Base-by-base conservation (phyloP, 2,113 vertebrate species). In the Periophthalmodon schlosseri region DNA sequence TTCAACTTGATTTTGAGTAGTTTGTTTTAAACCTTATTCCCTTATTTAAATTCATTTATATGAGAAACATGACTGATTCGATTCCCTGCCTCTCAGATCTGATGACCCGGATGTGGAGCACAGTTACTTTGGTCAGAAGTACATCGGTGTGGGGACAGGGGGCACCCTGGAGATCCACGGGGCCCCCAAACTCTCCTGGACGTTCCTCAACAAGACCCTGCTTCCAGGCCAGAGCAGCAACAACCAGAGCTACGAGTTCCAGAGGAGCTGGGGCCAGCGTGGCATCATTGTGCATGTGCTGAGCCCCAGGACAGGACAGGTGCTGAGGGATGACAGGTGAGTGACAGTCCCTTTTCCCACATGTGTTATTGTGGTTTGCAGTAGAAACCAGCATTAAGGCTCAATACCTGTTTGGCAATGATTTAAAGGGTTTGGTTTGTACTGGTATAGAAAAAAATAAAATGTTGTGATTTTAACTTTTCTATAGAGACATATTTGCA, bases 191-290 rank as follows among this genome's bases (percentile, higher is more conserved):
- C 91, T 98, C 49, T 95, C 98, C 0, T 99, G 98, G 98, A 98
- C 97, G 0, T 97, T 99, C 77, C 92, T 99, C 44, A 97, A 94
- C 93, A 95, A 94, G 86, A 98, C 97, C 0, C 91, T 99, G 0
- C 93, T 89, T 34, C 95, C 97, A 0, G 96, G 94, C 16, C 95
- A 96, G 86, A 94, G 94, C 92, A 89, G 94, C 92, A 89, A 92
- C 72, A 94, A 98, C 69, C 96, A 95, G 33, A 96, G 93, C 75
- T 98, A 98, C 73, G 93, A 92, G 80, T 98, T 98, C 2, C 95
- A 97, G 80, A 95, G 94, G 72, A 95, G 96, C 89, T 99, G 97
- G 98, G 98, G 98, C 0, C 96, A 96, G 86, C 91, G 98, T 0
- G 97, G 98, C 4, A 92, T 99, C 88, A 96, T 99, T 2, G 89